These are phyloP conservation scores for Oreortyx pictus DNA, from an alignment of 2,797 vertebrate genomes.

Conservation along the genomic window DNA sequence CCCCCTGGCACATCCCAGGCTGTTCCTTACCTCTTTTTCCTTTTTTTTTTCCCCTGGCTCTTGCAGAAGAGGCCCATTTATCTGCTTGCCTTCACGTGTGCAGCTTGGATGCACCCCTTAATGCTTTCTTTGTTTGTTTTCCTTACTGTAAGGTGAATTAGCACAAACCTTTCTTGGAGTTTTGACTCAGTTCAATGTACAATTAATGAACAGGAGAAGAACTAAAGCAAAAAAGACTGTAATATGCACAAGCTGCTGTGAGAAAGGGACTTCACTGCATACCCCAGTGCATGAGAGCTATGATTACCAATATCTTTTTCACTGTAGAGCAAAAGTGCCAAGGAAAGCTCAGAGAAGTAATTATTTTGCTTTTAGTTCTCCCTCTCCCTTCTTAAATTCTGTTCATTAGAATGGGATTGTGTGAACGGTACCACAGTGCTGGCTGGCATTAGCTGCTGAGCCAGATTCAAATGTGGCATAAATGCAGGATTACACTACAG, in stretches of 20 bases:
- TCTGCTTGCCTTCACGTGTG: background rate
- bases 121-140: background rate
- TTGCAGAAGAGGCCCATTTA: background rate
- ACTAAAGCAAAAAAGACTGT: background rate
- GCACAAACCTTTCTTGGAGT: background rate
- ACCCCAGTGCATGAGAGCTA: background rate
- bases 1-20: accelerated
- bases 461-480: slow-evolving; percentile 3
- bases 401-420: slow-evolving; percentile 27
- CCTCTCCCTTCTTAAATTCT: slow-evolving; percentile 20
- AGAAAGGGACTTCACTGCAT: background rate
- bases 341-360: background rate
- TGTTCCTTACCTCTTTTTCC: background rate
- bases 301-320: background rate
- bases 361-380: slow-evolving; percentile 56
- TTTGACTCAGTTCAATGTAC: slow-evolving; percentile 13
- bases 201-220: background rate
- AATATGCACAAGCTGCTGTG: background rate
- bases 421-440: background rate
- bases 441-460: background rate
- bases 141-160: background rate
- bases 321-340: background rate
- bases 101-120: slow-evolving; percentile 22
- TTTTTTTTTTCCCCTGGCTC: background rate
- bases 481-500: slow-evolving; percentile 5